phyloP scores from a whole-genome alignment of 2,113 vertebrate species.

The Poecilia latipinna region DNA sequence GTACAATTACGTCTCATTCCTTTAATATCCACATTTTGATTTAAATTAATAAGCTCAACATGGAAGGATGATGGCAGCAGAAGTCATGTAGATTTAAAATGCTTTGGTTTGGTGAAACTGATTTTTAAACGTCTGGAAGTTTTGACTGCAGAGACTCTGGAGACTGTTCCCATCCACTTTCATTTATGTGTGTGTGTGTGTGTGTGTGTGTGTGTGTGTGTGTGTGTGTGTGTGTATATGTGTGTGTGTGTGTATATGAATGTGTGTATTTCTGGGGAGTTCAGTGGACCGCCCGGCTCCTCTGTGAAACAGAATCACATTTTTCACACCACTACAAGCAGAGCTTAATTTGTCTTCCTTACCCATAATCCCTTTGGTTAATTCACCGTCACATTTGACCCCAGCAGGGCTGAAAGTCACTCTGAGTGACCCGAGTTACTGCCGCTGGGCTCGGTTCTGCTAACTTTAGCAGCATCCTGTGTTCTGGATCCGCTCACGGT shows the following conservation, averaged over 20 bases:
- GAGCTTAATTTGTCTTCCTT: slow-evolving; percentile 54
- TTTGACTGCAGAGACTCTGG: background rate
- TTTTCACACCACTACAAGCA: slow-evolving; percentile 53
- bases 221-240: too few relatives aligned
- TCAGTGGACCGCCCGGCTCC: slow-evolving; percentile 33
- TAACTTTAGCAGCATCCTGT: background rate
- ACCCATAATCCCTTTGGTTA: slow-evolving; percentile 58
- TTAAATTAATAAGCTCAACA: background rate
- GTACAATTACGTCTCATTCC: too few relatives aligned
- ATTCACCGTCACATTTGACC: slow-evolving; percentile 48
- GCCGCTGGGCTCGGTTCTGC: slow-evolving; percentile 19
- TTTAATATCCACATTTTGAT: too few relatives aligned
- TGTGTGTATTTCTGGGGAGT: slow-evolving; percentile 14
- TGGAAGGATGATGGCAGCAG: too few relatives aligned
- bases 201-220: too few relatives aligned
- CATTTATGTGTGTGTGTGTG: too few relatives aligned
- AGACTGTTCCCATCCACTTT: background rate
- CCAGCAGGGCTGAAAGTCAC: slow-evolving; percentile 24
- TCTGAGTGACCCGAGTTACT: background rate
- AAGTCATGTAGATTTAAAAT: background rate
- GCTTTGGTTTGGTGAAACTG: background rate
- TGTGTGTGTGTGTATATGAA: too few relatives aligned
- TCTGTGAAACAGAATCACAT: slow-evolving; percentile 51
- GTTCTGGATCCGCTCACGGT: background rate
- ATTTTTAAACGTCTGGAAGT: background rate